A percentile compares a stretch with the other conserved stretches of the same genome.
These are phyloP conservation scores for Pangasius macronema DNA, from an alignment of 2,797 vertebrate genomes.

Conservation along the genomic window DNA sequence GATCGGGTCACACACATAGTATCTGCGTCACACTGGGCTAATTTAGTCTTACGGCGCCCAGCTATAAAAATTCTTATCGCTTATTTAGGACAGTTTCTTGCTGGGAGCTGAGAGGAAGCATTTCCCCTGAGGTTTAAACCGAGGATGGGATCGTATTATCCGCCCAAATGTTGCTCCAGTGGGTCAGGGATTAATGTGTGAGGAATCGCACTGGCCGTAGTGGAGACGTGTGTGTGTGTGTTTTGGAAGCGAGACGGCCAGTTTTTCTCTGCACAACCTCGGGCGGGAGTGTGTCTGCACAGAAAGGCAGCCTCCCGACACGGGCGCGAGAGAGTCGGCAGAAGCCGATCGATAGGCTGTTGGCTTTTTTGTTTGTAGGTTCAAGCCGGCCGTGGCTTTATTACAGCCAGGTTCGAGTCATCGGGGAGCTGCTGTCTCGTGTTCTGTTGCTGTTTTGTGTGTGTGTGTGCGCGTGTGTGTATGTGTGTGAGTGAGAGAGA, in stretches of 20 bases:
- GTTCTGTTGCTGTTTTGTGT: slow-evolving; percentile 54
- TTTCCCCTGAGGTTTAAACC: slow-evolving; percentile 27
- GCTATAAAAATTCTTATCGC: slow-evolving; percentile 29
- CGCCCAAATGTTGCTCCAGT: slow-evolving; percentile 41
- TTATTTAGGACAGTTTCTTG: slow-evolving; percentile 40
- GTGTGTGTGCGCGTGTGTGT: not conserved
- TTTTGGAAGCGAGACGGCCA: slow-evolving; percentile 50
- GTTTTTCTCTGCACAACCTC: slow-evolving; percentile 66
- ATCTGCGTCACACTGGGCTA: slow-evolving; percentile 48
- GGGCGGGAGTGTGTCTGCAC: slow-evolving; percentile 71
- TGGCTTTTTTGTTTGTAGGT: slow-evolving; percentile 84
- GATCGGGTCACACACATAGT: slow-evolving; percentile 57
- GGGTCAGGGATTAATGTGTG: slow-evolving; percentile 54
- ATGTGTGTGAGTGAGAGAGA: not conserved
- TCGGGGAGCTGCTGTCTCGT: slow-evolving; percentile 70
- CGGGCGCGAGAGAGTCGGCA: slow-evolving; percentile 73
- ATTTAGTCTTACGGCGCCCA: slow-evolving; percentile 44
- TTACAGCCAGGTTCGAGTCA: slow-evolving; percentile 78
- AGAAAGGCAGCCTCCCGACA: slow-evolving; percentile 72
- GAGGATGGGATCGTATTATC: slow-evolving; percentile 37
- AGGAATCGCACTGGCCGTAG: slow-evolving; percentile 34
- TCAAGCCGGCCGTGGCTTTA: slow-evolving; percentile 78
- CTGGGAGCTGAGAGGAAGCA: slow-evolving; percentile 2
- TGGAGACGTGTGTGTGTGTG: slow-evolving; percentile 33
- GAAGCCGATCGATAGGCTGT: slow-evolving; percentile 79